Base-by-base conservation (phyloP, 2,888 invertebrate species). In the Drosophila siamana region DNA sequence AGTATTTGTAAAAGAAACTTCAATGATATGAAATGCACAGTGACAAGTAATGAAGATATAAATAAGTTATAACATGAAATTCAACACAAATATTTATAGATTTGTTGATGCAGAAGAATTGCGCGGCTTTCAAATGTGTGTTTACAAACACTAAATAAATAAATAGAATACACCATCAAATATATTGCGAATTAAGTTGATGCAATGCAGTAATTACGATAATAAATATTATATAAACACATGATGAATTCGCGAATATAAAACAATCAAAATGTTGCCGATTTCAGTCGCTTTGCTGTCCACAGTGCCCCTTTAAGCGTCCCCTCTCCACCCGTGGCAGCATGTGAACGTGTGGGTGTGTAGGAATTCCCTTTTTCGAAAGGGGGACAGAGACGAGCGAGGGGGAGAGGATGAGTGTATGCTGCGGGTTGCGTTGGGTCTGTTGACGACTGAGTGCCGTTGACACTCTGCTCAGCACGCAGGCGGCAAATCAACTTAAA, bases 401-500 rank as follows among this genome's bases (percentile, higher is more conserved):
- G 30, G 30, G 30, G 11, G 4, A 11, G 11, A 8, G 11, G 11
- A 8, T 30, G 28, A 11, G 38, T 9, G 52, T 46, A 44, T 48
- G 46, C 59, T 62, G 15, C 36, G 51, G 48, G 38, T 43, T 60
- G 36, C 2, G 7, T 54, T 46, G 78, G 74, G 50, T 73, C 56
- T 54, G 6, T 43, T 38, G 73, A 62, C 62, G 73, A 62, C 62
- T 74, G 74, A 66, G 66, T 74, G 76, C 69, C 75, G 75, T 76
- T 78, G 74, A 74, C 78, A 75, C 78, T 75, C 61, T 40, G 69
- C 75, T 63, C 78, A 73, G 69, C 76, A 70, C 76, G 70, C 74
- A 74, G 78, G 62, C 81, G 87, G 71, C 80, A 80, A 68, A 72
- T 72, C 80, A 84, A 86, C 88, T 85, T 85, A 86, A 85, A 88